A percentile compares a stretch with the other conserved stretches of the same genome.
Evolutionary conservation across 1,140 invertebrate species (phyloP).

Genomic region (Habropoda laboriosa): DNA sequence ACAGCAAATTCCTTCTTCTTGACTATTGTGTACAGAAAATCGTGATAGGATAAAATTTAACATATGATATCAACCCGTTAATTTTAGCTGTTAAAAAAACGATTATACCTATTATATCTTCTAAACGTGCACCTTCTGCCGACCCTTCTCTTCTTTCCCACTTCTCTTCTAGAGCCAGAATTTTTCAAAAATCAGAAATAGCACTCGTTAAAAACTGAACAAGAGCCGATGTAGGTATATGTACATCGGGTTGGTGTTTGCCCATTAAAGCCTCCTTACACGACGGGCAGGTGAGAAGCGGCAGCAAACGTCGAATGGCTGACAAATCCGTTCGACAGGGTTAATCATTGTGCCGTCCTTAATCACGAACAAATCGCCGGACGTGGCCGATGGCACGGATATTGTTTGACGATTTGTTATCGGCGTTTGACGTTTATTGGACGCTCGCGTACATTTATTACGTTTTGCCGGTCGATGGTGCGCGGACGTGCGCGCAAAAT

Average conservation of each 20-base stretch:
- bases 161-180: no score
- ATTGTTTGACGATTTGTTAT: conserved; percentile 66
- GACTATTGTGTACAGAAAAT: no score
- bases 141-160: no score
- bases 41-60: no score
- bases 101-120: no score
- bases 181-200: no score
- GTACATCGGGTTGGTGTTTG: neutral
- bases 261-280: neutral
- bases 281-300: neutral
- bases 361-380: conserved; percentile 51
- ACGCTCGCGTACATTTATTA: conserved; percentile 62
- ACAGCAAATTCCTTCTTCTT: no score
- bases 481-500: neutral
- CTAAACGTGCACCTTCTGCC: no score
- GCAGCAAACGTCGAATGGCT: neutral
- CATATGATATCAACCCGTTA: no score
- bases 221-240: no score
- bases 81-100: no score
- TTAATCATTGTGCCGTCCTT: conserved; percentile 56
- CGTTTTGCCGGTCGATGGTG: conserved; percentile 24
- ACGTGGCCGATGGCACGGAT: conserved; percentile 48
- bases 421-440: conserved; percentile 60
- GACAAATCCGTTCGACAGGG: conserved; percentile 28
- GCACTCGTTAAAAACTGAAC: neutral